Conservation (phyloP, 2,888 invertebrate species). For the Ceramica pisi region DNA sequence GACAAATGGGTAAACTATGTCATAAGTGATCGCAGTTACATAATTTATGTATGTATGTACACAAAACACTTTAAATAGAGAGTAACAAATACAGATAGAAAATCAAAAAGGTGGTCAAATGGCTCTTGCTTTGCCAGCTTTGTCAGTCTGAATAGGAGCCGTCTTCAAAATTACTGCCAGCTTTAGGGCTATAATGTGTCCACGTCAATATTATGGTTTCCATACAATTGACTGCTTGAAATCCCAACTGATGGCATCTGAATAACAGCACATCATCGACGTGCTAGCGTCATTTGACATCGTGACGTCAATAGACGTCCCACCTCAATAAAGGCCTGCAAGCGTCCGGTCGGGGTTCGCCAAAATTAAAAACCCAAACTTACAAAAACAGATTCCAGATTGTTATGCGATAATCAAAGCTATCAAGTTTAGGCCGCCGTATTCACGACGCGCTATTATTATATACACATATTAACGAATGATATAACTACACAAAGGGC, state of each 20-base stretch:
- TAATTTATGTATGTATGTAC: too few relatives aligned
- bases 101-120: too few relatives aligned
- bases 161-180: conserved; percentile 12
- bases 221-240: conserved; percentile 25
- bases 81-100: too few relatives aligned
- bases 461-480: conserved; percentile 26
- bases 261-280: conserved; percentile 26
- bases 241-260: conserved; percentile 3
- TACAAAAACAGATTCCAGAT: conserved; percentile 36
- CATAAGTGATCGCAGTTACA: not conserved
- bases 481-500: conserved; percentile 19
- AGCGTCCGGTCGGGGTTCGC: not conserved
- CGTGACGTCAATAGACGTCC: conserved; percentile 29
- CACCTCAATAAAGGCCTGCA: conserved; percentile 44
- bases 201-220: conserved; percentile 28
- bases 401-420: conserved; percentile 33
- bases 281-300: conserved; percentile 19
- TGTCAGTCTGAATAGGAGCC: not conserved
- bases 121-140: not conserved
- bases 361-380: conserved; percentile 17
- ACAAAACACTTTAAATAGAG: too few relatives aligned
- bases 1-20: not conserved
- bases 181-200: conserved; percentile 24
- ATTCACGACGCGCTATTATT: conserved; percentile 17
- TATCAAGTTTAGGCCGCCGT: conserved; percentile 18